Conservation (phyloP, 2,113 vertebrate species). For the Sialia sialis region DNA sequence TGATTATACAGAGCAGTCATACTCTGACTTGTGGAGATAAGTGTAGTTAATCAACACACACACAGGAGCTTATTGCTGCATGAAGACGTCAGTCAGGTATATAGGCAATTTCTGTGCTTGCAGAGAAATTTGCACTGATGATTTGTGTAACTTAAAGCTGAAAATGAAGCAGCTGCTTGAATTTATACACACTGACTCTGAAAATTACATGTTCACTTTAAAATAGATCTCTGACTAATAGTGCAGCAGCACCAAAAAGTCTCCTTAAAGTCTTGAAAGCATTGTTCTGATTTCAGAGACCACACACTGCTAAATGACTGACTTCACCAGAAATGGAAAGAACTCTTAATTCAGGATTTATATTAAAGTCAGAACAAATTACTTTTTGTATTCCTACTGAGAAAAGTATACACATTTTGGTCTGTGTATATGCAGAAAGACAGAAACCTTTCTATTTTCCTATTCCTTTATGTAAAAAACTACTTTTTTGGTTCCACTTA, state of each 20-base stretch:
- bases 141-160: neutral
- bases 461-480: neutral
- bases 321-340: neutral
- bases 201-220: constrained; percentile 37
- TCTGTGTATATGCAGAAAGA: neutral
- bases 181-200: constrained; percentile 8
- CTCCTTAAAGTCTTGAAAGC: neutral
- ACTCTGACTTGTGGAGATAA: neutral
- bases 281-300: neutral
- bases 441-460: neutral
- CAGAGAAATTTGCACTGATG: neutral
- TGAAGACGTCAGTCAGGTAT: neutral
- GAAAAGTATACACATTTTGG: neutral
- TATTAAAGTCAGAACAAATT: neutral
- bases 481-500: neutral
- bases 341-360: neutral
- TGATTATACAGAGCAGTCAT: neutral
- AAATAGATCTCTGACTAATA: constrained; percentile 23
- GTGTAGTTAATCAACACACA: neutral
- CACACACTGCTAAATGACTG: constrained; percentile 1
- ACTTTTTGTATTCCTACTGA: neutral
- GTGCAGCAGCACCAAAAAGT: neutral
- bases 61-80: neutral
- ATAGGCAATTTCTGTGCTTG: neutral
- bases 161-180: constrained; percentile 11